Conservation (phyloP, 64 coral and sea anemone species). For the Stichodactyla helianthus region DNA sequence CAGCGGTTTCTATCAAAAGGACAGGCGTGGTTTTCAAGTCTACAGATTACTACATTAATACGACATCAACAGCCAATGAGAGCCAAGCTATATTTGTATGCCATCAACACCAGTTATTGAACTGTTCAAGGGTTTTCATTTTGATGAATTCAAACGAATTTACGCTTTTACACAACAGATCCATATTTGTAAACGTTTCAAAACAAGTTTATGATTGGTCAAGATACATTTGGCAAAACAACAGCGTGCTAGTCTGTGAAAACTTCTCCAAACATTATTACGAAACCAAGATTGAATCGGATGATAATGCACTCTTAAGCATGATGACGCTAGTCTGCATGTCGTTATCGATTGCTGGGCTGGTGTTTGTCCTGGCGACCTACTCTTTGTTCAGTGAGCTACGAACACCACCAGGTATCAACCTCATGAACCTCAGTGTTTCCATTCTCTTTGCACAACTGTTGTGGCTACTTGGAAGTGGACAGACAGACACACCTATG, state of each 20-base stretch:
- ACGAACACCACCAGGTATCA: slow-evolving; percentile 2
- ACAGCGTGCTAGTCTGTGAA: not conserved
- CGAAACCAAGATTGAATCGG: not conserved
- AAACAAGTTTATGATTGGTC: not conserved
- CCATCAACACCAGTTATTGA: not conserved
- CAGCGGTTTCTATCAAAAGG: not conserved
- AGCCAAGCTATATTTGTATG: not conserved
- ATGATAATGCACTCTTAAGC: not conserved
- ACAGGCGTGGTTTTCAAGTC: slow-evolving; percentile 6
- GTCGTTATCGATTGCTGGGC: not conserved
- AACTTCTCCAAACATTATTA: not conserved
- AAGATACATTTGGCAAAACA: not conserved
- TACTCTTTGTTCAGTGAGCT: not conserved
- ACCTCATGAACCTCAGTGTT: slow-evolving; percentile 1
- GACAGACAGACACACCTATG: not conserved
- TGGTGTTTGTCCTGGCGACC: not conserved
- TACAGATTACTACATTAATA: not conserved
- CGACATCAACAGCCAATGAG: not conserved
- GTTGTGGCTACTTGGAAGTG: slow-evolving; percentile 15
- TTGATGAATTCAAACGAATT: not conserved
- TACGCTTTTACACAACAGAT: not conserved
- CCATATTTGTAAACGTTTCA: slow-evolving; percentile 20
- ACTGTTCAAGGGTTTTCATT: slow-evolving; percentile 15
- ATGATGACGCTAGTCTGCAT: not conserved
- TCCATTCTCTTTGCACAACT: slow-evolving; percentile 21